These are phyloP conservation scores for Pyxicephalus adspersus DNA, from an alignment of 2,113 vertebrate species.

Conservation along the genomic window DNA sequence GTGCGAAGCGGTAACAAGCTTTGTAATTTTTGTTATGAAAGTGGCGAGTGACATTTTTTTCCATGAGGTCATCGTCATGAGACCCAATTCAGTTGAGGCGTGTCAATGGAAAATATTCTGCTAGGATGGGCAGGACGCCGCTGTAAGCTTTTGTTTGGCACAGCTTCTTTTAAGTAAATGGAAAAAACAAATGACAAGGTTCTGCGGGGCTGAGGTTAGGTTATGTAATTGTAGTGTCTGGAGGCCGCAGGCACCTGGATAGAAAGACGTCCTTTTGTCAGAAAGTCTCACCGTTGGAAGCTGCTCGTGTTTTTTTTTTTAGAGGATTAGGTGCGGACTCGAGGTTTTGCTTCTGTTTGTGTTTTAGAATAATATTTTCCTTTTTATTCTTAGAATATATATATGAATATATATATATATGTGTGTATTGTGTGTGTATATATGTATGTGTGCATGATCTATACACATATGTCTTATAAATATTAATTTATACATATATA, in stretches of 20 bases:
- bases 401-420: too few species aligned
- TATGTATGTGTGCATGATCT: too few species aligned
- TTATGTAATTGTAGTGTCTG: conserved; percentile 19
- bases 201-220: not conserved
- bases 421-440: too few species aligned
- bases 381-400: too few species aligned
- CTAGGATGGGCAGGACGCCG: not conserved
- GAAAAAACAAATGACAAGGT: conserved; percentile 28
- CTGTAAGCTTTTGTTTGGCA: conserved; percentile 27
- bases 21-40: not conserved
- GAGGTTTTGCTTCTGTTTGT: too few species aligned
- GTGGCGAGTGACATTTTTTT: conserved; percentile 8
- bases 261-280: conserved; percentile 8
- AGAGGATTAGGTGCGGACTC: not conserved
- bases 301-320: not conserved
- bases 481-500: too few species aligned
- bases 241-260: not conserved
- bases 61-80: conserved; percentile 31
- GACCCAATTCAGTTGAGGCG: not conserved
- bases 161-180: not conserved
- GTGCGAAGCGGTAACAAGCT: conserved; percentile 15
- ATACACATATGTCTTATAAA: too few species aligned
- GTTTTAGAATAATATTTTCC: too few species aligned
- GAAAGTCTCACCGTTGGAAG: not conserved
- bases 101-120: conserved; percentile 41